A percentile compares a stretch with the other conserved stretches of the same genome.
phyloP scores from a whole-genome alignment of 1,140 invertebrate genomes.

The Helicoverpa zea region DNA sequence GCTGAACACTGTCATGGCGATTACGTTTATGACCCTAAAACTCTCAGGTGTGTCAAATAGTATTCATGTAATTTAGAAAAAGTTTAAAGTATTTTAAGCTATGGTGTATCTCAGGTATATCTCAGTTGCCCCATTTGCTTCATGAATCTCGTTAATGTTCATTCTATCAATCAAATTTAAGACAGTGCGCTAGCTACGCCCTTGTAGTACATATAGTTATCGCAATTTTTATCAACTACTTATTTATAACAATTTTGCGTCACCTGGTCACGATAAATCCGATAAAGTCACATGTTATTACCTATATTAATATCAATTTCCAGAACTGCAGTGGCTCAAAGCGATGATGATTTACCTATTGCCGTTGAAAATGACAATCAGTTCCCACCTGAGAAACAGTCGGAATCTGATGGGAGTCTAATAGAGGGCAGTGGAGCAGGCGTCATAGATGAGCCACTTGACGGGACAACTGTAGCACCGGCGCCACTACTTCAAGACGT shows the following conservation, averaged over 20 bases:
- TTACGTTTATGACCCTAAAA: too few species aligned
- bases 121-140: neutral
- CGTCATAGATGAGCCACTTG: slow-evolving; percentile 60
- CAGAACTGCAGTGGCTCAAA: slow-evolving; percentile 70
- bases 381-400: slow-evolving; percentile 72
- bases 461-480: slow-evolving; percentile 58
- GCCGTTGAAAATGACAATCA: slow-evolving; percentile 76
- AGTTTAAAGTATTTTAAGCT: too few species aligned
- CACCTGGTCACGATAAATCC: slow-evolving; percentile 76
- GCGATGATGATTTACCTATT: slow-evolving; percentile 71
- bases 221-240: slow-evolving; percentile 79
- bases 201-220: slow-evolving; percentile 73
- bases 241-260: slow-evolving; percentile 77
- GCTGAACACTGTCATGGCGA: too few species aligned
- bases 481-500: slow-evolving; percentile 67
- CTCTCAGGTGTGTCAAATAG: too few species aligned
- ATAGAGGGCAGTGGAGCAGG: slow-evolving; percentile 74
- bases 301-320: slow-evolving; percentile 65
- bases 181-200: slow-evolving; percentile 64
- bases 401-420: slow-evolving; percentile 60
- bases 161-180: slow-evolving; percentile 44
- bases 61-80: too few species aligned
- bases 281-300: slow-evolving; percentile 73
- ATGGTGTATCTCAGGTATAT: neutral
- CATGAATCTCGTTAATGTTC: slow-evolving; percentile 24